phyloP scores from a whole-genome alignment of 2,797 vertebrate genomes.

The Darevskia mixta region DNA sequence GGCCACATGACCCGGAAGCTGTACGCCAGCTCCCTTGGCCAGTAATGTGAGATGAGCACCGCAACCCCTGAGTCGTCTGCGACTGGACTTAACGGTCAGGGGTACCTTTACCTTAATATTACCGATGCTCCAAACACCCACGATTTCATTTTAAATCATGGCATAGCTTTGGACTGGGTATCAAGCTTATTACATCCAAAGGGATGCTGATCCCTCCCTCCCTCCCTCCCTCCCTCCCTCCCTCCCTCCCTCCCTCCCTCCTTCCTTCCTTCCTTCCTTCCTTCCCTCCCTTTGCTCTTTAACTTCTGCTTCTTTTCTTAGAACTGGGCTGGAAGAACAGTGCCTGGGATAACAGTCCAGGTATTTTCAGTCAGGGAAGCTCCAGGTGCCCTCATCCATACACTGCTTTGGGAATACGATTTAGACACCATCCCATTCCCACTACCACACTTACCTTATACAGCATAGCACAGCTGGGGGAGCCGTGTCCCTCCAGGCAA shows the following conservation, averaged over 20 bases:
- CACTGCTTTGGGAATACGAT: neutral
- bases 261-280: too few relatives aligned
- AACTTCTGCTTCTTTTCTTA: neutral
- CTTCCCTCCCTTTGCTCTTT: neutral
- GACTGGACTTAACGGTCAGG: too few relatives aligned
- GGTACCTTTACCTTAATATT: neutral
- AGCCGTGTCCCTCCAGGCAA: neutral
- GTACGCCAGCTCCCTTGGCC: too few relatives aligned
- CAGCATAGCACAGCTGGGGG: rapidly evolving
- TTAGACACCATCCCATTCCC: too few relatives aligned
- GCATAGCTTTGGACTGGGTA: neutral
- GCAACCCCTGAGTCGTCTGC: too few relatives aligned
- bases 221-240: neutral
- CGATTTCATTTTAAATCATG: neutral
- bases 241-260: too few relatives aligned
- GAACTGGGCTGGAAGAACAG: neutral
- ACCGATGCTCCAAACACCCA: neutral
- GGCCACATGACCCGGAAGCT: too few relatives aligned
- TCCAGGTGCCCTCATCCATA: neutral
- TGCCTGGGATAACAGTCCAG: neutral
- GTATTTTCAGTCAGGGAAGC: neutral
- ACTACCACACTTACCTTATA: neutral
- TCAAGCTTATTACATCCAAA: neutral
- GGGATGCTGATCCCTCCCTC: neutral
- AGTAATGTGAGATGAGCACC: too few relatives aligned